phyloP scores from a whole-genome alignment of 1,140 invertebrate species.

The Agrilus planipennis region DNA sequence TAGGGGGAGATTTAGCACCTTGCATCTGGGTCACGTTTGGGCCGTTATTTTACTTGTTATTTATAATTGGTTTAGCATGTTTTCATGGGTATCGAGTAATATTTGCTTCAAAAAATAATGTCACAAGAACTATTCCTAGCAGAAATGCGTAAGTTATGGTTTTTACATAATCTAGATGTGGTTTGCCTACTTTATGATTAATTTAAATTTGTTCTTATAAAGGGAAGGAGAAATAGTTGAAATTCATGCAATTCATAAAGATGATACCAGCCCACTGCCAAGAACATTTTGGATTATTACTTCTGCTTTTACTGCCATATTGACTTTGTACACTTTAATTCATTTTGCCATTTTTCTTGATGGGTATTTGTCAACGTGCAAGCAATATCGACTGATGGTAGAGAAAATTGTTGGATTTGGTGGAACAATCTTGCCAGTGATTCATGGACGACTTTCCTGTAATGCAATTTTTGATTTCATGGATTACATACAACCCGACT shows the following conservation, averaged over 20 bases:
- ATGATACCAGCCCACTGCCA: slow-evolving; percentile 28
- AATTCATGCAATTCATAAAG: slow-evolving; percentile 32
- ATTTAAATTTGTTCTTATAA: slow-evolving; percentile 12
- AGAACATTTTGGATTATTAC: slow-evolving; percentile 37
- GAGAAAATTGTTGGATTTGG: slow-evolving; percentile 32
- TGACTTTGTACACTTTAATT: slow-evolving; percentile 36
- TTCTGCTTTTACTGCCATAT: slow-evolving; percentile 32
- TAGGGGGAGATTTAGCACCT: slow-evolving; percentile 36
- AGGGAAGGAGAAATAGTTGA: slow-evolving; percentile 32
- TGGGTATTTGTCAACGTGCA: slow-evolving; percentile 42
- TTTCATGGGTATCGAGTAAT: slow-evolving; percentile 42
- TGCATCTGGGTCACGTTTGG: slow-evolving; percentile 41
- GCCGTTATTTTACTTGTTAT: slow-evolving; percentile 33
- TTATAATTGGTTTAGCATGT: slow-evolving; percentile 32
- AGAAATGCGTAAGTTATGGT: slow-evolving; percentile 26
- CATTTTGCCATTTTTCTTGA: slow-evolving; percentile 39
- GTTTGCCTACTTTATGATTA: too few relatives aligned
- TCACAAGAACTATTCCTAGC: slow-evolving; percentile 26
- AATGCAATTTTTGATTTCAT: slow-evolving; percentile 45
- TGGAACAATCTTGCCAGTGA: slow-evolving; percentile 35
- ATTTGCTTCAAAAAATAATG: slow-evolving; percentile 30
- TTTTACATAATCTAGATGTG: too few relatives aligned
- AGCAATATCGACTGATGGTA: slow-evolving; percentile 37
- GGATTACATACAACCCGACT: slow-evolving; percentile 45
- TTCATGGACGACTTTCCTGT: slow-evolving; percentile 41